These are phyloP conservation scores for Pyrochroa serraticornis DNA, from an alignment of 2,888 invertebrate genomes.

Conservation along the genomic window DNA sequence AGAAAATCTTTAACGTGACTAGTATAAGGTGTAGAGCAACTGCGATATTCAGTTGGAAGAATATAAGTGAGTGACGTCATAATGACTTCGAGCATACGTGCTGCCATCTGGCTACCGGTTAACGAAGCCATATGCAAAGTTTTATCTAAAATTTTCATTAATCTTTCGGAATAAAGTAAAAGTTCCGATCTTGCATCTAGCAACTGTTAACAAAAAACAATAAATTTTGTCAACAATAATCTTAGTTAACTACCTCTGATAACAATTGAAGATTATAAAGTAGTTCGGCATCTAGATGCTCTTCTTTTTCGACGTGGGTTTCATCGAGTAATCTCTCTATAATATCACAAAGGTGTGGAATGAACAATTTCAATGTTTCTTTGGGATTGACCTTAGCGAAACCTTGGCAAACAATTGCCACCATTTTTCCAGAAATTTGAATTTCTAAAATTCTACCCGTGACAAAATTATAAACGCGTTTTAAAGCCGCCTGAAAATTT, in stretches of 20 bases:
- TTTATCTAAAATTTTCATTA: conserved; percentile 72
- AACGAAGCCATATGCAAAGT: conserved; percentile 72
- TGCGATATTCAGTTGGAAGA: conserved; percentile 68
- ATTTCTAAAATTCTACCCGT: conserved; percentile 81
- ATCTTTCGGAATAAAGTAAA: conserved; percentile 67
- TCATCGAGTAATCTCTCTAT: conserved; percentile 67
- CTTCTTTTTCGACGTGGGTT: conserved; percentile 72
- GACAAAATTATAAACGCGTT: conserved; percentile 76
- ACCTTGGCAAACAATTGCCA: conserved; percentile 73
- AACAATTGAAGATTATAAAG: conserved; percentile 78
- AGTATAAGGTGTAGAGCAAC: conserved; percentile 66
- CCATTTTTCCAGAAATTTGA: conserved; percentile 80
- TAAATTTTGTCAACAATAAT: conserved; percentile 1
- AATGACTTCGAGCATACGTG: conserved; percentile 66
- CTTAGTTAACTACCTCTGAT: conserved; percentile 60
- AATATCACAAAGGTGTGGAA: conserved; percentile 74
- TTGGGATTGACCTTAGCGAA: conserved; percentile 72
- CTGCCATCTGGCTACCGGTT: conserved; percentile 69
- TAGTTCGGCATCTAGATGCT: conserved; percentile 78
- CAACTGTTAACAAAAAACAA: conserved; percentile 53
- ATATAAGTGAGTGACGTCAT: conserved; percentile 67
- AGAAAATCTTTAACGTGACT: conserved; percentile 71
- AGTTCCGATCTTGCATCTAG: conserved; percentile 70
- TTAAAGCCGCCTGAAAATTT: conserved; percentile 66
- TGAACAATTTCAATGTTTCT: conserved; percentile 71